Evolutionary conservation across 2,797 vertebrate species (phyloP), one percentile per base, ranked within the genome.

Genomic region (Lemur catta): DNA sequence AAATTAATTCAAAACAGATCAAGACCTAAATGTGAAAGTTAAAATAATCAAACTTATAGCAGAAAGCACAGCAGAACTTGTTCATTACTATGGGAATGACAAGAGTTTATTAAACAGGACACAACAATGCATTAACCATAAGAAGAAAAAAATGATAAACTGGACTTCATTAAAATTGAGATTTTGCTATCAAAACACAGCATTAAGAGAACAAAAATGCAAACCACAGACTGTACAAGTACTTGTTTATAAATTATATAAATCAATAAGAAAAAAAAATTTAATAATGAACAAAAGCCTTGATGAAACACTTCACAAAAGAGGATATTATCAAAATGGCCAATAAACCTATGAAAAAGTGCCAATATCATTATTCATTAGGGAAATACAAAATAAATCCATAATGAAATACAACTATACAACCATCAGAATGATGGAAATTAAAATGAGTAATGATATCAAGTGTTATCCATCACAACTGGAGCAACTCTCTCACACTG

Each of bases 231-330:
- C 24, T 43, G 12, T 59, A 33, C 0, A 93, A 48, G 9, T 57
- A 82, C 24, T 43, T 50, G 1, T 88, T 63, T 35, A 33, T 9
- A 91, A 69, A 87, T 61, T 82, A 71, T 35, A 94, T 61, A 84
- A 91, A 71, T 69, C 24, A 71, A 8, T 75, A 82, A 72, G 18
- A 72, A 96, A 85, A 85, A 85, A 88, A 85, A 14, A 84, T 84
- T 67, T 65, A 87, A 63, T 65, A 71, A 35, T 38, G 30, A 57
- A 20, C 48, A 80, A 72, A 74, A 72, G 46, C 7, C 65, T 15
- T 75, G 20, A 91, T 84, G 0, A 95, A 41, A 38, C 4, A 82
- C 46, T 72, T 91, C n/a, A 88, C 22, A 43, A 43, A 57, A 50
- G 71, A 75, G 7, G 8, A 74, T n/a, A 57, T 52, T 38, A 71